Conservation (phyloP, 2,888 invertebrate species). For the Aleiodes leptofemur region DNA sequence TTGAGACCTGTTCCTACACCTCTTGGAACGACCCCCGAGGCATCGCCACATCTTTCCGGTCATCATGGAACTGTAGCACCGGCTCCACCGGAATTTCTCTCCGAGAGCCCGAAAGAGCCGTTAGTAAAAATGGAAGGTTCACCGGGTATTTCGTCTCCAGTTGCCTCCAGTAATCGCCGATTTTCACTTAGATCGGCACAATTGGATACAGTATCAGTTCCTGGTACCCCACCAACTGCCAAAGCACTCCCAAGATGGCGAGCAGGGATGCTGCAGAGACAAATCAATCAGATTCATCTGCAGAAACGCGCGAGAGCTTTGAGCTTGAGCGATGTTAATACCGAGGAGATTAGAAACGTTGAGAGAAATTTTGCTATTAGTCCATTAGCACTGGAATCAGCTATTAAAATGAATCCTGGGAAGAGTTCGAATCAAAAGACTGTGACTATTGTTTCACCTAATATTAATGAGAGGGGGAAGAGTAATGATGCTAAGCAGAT, state of each 20-base stretch:
- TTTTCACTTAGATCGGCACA: constrained; percentile 68
- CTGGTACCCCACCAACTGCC: constrained; percentile 39
- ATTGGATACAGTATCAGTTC: constrained; percentile 55
- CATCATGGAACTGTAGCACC: constrained; percentile 33
- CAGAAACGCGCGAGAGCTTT: constrained; percentile 69
- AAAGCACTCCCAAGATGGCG: constrained; percentile 70
- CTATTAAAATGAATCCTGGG: constrained; percentile 52
- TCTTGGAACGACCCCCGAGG: constrained; percentile 59
- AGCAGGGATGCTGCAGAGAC: constrained; percentile 70
- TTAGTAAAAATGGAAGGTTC: constrained; percentile 66
- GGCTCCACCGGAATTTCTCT: constrained; percentile 59
- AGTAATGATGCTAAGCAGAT: constrained; percentile 36
- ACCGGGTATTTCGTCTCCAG: constrained; percentile 66
- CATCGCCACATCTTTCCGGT: constrained; percentile 60
- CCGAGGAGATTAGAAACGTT: constrained; percentile 53
- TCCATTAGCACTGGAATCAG: constrained; percentile 64
- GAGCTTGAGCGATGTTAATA: constrained; percentile 70
- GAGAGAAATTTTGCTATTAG: constrained; percentile 58
- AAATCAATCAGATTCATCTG: constrained; percentile 67
- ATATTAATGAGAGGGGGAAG: constrained; percentile 44
- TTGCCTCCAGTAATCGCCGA: constrained; percentile 59
- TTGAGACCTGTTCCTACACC: constrained; percentile 68
- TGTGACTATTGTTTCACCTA: constrained; percentile 69
- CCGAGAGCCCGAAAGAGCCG: constrained; percentile 67
- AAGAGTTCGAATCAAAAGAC: constrained; percentile 60